A percentile compares a stretch with the other conserved stretches of the same genome.
Conservation (phyloP, 2,888 invertebrate species). For the Mythimna pallens region DNA sequence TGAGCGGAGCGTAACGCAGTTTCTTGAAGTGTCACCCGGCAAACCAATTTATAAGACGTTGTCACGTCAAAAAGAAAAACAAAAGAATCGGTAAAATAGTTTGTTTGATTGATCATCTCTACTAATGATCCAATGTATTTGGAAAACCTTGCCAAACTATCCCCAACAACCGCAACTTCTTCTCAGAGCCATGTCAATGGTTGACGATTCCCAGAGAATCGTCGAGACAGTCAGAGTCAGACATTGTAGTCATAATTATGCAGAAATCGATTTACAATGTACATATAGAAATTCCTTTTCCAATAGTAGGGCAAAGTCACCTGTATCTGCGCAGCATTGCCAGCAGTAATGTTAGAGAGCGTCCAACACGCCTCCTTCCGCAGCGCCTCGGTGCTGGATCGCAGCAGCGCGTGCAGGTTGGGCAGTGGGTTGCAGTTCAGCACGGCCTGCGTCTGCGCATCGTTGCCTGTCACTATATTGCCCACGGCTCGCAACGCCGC, state of each 20-base stretch:
- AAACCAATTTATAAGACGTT: too few species aligned
- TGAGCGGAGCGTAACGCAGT: too few species aligned
- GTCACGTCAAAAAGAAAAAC: too few species aligned
- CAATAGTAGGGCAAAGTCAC: slow-evolving; percentile 68
- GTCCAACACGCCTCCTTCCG: slow-evolving; percentile 99
- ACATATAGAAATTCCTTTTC: background rate
- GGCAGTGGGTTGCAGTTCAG: slow-evolving; percentile 97
- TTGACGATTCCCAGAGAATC: too few species aligned
- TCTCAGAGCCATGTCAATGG: too few species aligned
- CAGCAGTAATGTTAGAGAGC: slow-evolving; percentile 98
- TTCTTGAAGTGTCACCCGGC: too few species aligned
- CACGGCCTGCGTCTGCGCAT: slow-evolving; percentile 98
- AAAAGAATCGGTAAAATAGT: too few species aligned
- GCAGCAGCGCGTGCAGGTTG: slow-evolving; percentile 93
- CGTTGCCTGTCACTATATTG: slow-evolving; percentile 99
- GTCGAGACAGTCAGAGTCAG: too few species aligned
- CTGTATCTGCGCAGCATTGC: slow-evolving; percentile 98
- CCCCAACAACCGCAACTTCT: too few species aligned
- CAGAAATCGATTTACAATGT: background rate
- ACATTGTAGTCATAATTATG: background rate
- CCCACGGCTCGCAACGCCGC: slow-evolving; percentile 99
- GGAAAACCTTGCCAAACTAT: too few species aligned
- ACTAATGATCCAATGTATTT: too few species aligned
- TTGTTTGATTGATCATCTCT: too few species aligned
- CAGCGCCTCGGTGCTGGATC: slow-evolving; percentile 95